phyloP scores from a whole-genome alignment of 1,140 invertebrate genomes.

The Neotoxoptera formosana region DNA sequence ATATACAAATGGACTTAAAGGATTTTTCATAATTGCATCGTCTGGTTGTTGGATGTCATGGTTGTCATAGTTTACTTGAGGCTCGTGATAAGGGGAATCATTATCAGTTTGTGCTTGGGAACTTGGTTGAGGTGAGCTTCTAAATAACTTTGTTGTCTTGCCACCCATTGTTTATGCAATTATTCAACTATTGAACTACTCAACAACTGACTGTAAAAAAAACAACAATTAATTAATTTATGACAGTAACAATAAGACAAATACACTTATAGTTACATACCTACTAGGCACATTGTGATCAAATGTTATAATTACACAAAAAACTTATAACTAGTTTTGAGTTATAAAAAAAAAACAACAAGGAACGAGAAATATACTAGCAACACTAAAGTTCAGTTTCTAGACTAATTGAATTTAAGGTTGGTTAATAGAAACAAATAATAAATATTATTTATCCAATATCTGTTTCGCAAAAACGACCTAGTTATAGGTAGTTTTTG shows the following conservation, averaged over 20 bases:
- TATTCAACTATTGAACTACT: background rate
- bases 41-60: background rate
- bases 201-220: background rate
- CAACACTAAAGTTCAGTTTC: background rate
- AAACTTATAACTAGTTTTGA: background rate
- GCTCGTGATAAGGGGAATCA: background rate
- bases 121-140: background rate
- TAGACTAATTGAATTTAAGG: background rate
- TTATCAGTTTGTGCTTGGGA: background rate
- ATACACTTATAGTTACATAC: background rate
- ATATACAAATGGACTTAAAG: slow-evolving; percentile 14
- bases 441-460: background rate
- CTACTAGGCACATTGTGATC: background rate
- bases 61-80: background rate
- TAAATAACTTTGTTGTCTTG: slow-evolving; percentile 17
- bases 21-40: background rate
- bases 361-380: background rate
- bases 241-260: background rate
- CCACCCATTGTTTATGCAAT: background rate
- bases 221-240: background rate
- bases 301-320: background rate
- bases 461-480: background rate
- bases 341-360: background rate
- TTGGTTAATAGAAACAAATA: background rate
- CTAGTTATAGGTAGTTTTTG: background rate